A percentile compares a stretch with the other conserved stretches of the same genome.
These are phyloP conservation scores for Xestoiulus laeticollis DNA, from an alignment of 2,888 invertebrate genomes.

Conservation along the genomic window DNA sequence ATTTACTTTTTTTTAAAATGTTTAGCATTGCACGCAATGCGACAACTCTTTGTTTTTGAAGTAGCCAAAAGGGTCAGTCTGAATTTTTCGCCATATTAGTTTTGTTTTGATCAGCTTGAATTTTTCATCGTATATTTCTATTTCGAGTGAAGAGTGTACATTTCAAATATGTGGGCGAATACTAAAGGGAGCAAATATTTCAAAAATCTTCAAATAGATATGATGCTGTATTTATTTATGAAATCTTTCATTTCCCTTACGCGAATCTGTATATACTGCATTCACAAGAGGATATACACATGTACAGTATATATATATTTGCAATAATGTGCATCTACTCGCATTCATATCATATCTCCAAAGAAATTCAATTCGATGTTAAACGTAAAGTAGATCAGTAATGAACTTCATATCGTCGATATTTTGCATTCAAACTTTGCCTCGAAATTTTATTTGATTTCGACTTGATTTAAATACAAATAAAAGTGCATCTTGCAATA, in stretches of 20 bases:
- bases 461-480: background rate
- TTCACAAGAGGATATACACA: no score
- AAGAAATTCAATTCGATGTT: background rate
- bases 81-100: background rate
- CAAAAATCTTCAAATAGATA: background rate
- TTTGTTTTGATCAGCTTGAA: background rate
- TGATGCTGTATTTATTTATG: constrained; percentile 1
- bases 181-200: background rate
- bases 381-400: constrained; percentile 39
- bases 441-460: background rate
- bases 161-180: background rate
- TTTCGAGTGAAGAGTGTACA: background rate
- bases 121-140: background rate
- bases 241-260: constrained; percentile 33
- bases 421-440: constrained; percentile 6
- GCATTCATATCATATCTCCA: background rate
- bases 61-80: background rate
- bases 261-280: background rate
- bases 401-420: background rate
- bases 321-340: background rate
- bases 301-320: background rate
- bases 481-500: constrained; percentile 27
- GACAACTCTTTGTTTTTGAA: background rate
- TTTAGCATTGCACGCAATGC: background rate
- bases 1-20: background rate